These are phyloP conservation scores for Lagopus leucura DNA, from an alignment of 2,113 vertebrate species.

Conservation along the genomic window DNA sequence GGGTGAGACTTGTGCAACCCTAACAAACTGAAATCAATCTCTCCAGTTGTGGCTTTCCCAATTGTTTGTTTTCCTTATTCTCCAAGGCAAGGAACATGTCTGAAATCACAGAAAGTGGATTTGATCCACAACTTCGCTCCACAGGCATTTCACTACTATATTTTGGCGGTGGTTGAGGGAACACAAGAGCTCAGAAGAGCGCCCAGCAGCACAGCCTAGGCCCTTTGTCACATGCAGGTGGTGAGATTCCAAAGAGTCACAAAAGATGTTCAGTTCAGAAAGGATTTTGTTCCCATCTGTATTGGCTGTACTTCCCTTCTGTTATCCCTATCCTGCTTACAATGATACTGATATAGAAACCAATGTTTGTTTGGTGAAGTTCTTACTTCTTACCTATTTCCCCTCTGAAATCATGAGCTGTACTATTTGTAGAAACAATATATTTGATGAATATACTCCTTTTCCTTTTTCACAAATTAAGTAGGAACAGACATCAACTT, in stretches of 20 bases:
- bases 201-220: background rate
- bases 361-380: constrained; percentile 25
- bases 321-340: constrained; percentile 8
- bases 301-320: constrained; percentile 41
- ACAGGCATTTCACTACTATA: background rate
- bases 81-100: background rate
- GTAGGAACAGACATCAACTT: constrained; percentile 52
- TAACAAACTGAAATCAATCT: constrained; percentile 32
- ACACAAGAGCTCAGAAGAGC: background rate
- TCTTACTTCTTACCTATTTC: constrained; percentile 33
- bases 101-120: background rate
- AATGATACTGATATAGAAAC: constrained; percentile 46
- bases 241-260: background rate
- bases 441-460: constrained; percentile 56
- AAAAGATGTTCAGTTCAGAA: constrained; percentile 3
- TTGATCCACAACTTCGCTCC: background rate
- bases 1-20: constrained; percentile 8
- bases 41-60: constrained; percentile 19
- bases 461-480: constrained; percentile 65
- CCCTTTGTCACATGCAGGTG: background rate
- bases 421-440: constrained; percentile 61
- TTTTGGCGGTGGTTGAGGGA: background rate
- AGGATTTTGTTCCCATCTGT: background rate
- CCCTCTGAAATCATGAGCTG: constrained; percentile 47
- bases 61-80: background rate